phyloP scores from a whole-genome alignment of 2,797 vertebrate genomes.

The Podargus strigoides region DNA sequence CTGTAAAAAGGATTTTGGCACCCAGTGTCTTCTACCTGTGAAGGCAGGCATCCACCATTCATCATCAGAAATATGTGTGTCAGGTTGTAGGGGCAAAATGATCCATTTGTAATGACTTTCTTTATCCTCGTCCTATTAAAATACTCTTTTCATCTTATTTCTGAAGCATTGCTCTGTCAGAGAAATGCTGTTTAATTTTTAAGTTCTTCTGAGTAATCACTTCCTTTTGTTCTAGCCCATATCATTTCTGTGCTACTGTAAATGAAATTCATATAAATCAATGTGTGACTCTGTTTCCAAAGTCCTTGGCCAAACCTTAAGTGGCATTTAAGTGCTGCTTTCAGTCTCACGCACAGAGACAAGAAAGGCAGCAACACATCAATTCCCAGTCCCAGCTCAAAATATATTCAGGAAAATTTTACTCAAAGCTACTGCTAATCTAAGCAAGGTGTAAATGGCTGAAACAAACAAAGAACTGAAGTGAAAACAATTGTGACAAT shows the following conservation, averaged over 20 bases:
- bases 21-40: neutral
- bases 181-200: neutral
- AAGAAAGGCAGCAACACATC: neutral
- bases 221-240: neutral
- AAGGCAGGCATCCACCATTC: neutral
- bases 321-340: neutral
- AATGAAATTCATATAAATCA: neutral
- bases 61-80: neutral
- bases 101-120: neutral
- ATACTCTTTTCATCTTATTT: neutral
- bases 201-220: neutral
- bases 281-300: neutral
- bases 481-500: neutral
- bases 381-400: neutral
- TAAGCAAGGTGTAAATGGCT: neutral
- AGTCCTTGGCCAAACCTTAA: neutral
- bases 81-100: neutral
- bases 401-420: neutral
- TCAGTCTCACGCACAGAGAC: neutral
- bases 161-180: neutral
- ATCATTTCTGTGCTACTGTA: neutral
- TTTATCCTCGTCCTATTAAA: neutral
- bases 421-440: neutral
- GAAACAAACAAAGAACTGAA: neutral
- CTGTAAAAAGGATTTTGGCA: neutral